Evolutionary conservation across 2,113 vertebrate species (phyloP).

Genomic region (Leptodactylus fuscus): DNA sequence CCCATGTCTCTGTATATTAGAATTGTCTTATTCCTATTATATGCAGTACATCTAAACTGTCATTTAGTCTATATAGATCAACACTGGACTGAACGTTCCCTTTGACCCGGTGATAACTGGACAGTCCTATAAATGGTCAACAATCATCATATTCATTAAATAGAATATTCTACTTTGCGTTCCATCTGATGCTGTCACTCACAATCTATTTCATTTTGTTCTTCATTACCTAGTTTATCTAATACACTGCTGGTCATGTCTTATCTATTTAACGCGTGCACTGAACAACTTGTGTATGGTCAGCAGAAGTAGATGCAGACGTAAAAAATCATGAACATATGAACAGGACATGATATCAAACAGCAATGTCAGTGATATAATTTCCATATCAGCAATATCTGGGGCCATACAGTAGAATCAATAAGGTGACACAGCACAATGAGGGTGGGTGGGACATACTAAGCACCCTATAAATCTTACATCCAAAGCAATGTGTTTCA

Average conservation of each 20-base stretch:
- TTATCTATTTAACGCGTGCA: slow-evolving; percentile 34
- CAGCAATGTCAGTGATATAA: slow-evolving; percentile 33
- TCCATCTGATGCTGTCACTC: not conserved
- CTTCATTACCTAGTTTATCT: not conserved
- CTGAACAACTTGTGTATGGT: not conserved
- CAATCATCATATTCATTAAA: not conserved
- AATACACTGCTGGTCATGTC: not conserved
- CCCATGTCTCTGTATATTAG: too few relatives aligned
- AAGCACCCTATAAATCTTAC: slow-evolving; percentile 26
- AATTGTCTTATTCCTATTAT: not conserved
- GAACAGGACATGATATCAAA: not conserved
- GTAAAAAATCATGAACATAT: not conserved
- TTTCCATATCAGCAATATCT: too few relatives aligned
- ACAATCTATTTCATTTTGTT: not conserved
- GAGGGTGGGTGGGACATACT: slow-evolving; percentile 3
- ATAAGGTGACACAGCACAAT: slow-evolving; percentile 34
- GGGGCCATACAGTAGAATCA: not conserved
- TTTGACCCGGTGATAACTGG: not conserved
- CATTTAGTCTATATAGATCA: not conserved
- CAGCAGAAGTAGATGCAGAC: not conserved
- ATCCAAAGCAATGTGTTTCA: not conserved
- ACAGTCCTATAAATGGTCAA: not conserved
- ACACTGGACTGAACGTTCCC: not conserved
- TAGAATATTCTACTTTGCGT: not conserved
- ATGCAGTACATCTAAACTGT: not conserved